Base-by-base conservation (phyloP, 2,797 vertebrate species). In the Muscicapa comitata region DNA sequence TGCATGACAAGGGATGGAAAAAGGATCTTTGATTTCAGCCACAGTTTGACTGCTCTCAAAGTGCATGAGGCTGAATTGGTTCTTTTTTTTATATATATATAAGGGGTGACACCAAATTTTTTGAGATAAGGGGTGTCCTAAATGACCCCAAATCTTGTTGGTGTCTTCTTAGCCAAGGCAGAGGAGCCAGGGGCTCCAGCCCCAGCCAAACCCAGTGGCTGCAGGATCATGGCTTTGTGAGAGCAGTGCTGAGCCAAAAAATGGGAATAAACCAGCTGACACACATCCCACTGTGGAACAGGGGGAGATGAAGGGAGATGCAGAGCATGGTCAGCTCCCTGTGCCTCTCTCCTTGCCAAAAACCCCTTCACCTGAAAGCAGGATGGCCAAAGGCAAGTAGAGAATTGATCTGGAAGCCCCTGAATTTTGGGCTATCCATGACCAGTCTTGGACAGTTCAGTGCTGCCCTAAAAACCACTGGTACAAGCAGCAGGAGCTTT, bases 61-160 rank as follows among this genome's bases (percentile, higher is more conserved):
- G 18, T 0, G 0, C 5, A 2, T 0, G 3, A 72, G 53, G 20
- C 33, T 70, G 33, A 9, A 53, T 59, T 5, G 1, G 59, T 16
- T 17, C 17, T 37, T 76, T 86, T 81, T 43, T 45, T 26, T 62
- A 43, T 21, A 42, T 45, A 7, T 9, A 42, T 47, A 35, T 6
- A 31, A 77, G 23, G 23, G 15, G 9, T 73, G 26, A 28, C 48
- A 28, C 16, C 16, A 50, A 17, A 17, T 79, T 51, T 11, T 50
- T 67, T 48, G 7, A 42, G 37, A 35, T 6, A 33, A 75, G 24
- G 11, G 13, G 11, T 71, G 37, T 79, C 59, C 29, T 61, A 35
- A 78, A 55, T 31, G 77, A 70, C 67, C 84, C 43, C 25, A 66
- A 68, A 51, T 35, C 29, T 37, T 21, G 6, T 28, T 57, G 35